A percentile compares a stretch with the other conserved stretches of the same genome.
These are phyloP conservation scores for Watsonalla binaria DNA, from an alignment of 2,888 invertebrate genomes.

Conservation along the genomic window DNA sequence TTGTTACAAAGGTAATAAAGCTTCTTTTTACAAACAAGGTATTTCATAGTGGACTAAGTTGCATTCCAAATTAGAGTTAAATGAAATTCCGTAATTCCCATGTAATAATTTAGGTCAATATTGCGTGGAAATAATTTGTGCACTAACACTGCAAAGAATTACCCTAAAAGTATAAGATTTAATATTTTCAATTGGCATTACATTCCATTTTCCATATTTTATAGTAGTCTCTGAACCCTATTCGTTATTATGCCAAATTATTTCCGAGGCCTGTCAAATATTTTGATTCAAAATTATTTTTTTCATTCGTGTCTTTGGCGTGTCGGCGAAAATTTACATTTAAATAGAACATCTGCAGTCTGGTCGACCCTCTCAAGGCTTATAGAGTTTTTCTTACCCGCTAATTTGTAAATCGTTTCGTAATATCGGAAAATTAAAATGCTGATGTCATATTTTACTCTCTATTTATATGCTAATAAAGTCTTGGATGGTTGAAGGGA, in stretches of 20 bases:
- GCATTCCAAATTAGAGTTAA: too few species aligned
- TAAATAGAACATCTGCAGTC: conserved; percentile 77
- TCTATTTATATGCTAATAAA: conserved; percentile 75
- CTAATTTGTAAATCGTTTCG: conserved; percentile 77
- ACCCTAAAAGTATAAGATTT: too few species aligned
- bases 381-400: conserved; percentile 72
- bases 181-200: neutral
- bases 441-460: conserved; percentile 76
- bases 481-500: conserved; percentile 49
- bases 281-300: conserved; percentile 64
- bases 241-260: conserved; percentile 10
- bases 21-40: too few species aligned
- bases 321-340: conserved; percentile 73
- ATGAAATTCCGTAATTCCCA: too few species aligned
- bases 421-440: conserved; percentile 78
- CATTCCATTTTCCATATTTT: conserved; percentile 3
- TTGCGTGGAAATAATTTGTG: too few species aligned
- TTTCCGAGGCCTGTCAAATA: conserved; percentile 54
- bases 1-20: too few species aligned
- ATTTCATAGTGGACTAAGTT: too few species aligned
- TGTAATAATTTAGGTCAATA: too few species aligned
- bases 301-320: conserved; percentile 66
- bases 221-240: conserved; percentile 3
- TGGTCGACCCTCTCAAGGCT: conserved; percentile 70
- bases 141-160: too few species aligned